These are phyloP conservation scores for Antigone vipio DNA, from an alignment of 2,113 vertebrate genomes.

Conservation along the genomic window DNA sequence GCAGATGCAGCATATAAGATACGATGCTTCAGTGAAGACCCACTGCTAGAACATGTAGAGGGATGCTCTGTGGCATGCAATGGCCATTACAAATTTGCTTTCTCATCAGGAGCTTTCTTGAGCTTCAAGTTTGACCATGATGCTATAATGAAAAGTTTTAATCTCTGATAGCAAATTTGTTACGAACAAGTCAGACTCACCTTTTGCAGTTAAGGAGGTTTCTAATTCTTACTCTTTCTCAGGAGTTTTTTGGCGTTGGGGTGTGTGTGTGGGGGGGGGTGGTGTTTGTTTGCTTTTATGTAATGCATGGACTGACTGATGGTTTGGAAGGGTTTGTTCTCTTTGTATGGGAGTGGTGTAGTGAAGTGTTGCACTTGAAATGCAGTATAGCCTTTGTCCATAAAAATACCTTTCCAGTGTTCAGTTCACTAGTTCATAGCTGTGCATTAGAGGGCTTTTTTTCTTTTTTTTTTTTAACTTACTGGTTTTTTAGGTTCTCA, in stretches of 20 bases:
- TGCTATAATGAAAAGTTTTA: slow-evolving; percentile 90
- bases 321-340: too few relatives aligned
- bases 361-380: too few relatives aligned
- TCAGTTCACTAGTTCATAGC: too few relatives aligned
- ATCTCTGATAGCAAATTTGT: slow-evolving; percentile 72
- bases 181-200: neutral
- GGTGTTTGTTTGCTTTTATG: neutral
- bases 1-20: slow-evolving; percentile 62
- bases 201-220: slow-evolving; percentile 31
- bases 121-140: slow-evolving; percentile 89
- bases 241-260: slow-evolving; percentile 39
- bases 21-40: slow-evolving; percentile 68
- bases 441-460: too few relatives aligned
- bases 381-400: too few relatives aligned
- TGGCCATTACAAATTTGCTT: slow-evolving; percentile 70
- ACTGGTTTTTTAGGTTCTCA: too few relatives aligned
- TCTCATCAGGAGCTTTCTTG: slow-evolving; percentile 85
- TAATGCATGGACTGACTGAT: slow-evolving; percentile 47
- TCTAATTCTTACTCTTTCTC: slow-evolving; percentile 65
- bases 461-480: too few relatives aligned
- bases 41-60: slow-evolving; percentile 48
- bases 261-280: too few relatives aligned
- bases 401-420: too few relatives aligned
- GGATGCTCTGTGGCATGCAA: slow-evolving; percentile 62
- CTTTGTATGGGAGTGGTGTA: too few relatives aligned